Evolutionary conservation across 2,888 invertebrate species (phyloP), one percentile per base, ranked within the genome.

Genomic region (Aricia artaxerxes): DNA sequence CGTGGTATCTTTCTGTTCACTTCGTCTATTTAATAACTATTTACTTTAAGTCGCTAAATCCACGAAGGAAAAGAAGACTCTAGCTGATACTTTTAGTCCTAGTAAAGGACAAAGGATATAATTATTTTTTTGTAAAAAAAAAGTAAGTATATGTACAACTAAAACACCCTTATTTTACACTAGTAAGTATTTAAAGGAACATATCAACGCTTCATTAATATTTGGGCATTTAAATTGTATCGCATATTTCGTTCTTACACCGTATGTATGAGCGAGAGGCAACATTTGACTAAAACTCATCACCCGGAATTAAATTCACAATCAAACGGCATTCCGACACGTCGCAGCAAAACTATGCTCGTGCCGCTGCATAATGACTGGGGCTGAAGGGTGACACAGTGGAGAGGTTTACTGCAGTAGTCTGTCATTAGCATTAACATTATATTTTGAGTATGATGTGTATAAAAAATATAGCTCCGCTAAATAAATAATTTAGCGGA

Each of bases 291-390:
- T 73, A 73, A 40, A 40, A 73, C 44, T 24, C 24, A 73, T 44
- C 44, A 44, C 16, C 7, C n/a, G 44, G n/a, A 69, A 73, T 60
- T 79, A 76, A 78, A 78, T 79, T 75, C 76, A 61, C 73, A 77
- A 38, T 78, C 77, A 78, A 72, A 78, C 73, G 40, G 60, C 78
- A 73, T 78, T 73, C 78, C 73, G 35, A 73, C 73, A 60, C 60
- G 78, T 7, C 78, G 78, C 73, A 16, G 72, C 73, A 75, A 78
- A 78, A 78, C 78, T 53, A 53, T 38, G 57, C 73, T 78, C 64
- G 49, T 78, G 78, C 60, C 57, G 57, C 78, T 73, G 57, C 76
- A 76, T 76, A 76, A 76, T 76, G 76, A 53, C 53, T 76, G 76
- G 44, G 35, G 31, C 64, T 69, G 11, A 69, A 38, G 69, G 69